Base-by-base conservation (phyloP, 2,113 vertebrate genomes). In the Sorex fumeus region DNA sequence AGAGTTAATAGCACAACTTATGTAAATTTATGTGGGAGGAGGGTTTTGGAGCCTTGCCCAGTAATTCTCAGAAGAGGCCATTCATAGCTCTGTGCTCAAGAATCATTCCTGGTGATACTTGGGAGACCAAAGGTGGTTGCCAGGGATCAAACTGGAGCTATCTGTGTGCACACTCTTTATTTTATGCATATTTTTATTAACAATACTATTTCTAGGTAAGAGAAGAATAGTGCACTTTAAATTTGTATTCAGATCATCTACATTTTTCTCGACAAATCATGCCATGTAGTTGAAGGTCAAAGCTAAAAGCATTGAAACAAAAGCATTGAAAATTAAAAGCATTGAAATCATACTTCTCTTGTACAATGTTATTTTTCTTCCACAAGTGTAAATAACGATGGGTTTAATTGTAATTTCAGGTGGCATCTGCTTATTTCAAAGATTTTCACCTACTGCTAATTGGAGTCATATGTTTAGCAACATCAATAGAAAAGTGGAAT, bases 401-500 rank as follows among this genome's bases (percentile, higher is more conserved):
- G 30, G 23, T 80, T 91, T 88, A 64, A 96, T 85, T 97, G 95
- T 91, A 40, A 90, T 97, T 98, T 88, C 96, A 99, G 99, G 98
- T 99, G 93, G 99, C 98, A 36, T 97, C 97, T 64, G 86, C 97
- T 92, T 99, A 99, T 97, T 99, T 99, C 96, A 99, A 98, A 98
- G 99, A 99, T 92, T 99, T 99, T 96, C 99, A 99, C 95, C 96
- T 99, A 67, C 91, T 99, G 69, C 92, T 99, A 82, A 98, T 98
- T 84, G 99, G 99, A 91, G 98, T 99, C 30, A 98, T 98, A 97
- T 99, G 99, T 95, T 98, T 99, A 89, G 98, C 99, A 96, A 99
- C 99, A 0, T 98, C 99, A 91, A 99, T 99, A 94, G 99, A 99
- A 97, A 99, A 99, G 97, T 99, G 99, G 99, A 99, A 99, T 95